phyloP scores from a whole-genome alignment of 92 coral and sea anemone genomes.

The Porites rus region DNA sequence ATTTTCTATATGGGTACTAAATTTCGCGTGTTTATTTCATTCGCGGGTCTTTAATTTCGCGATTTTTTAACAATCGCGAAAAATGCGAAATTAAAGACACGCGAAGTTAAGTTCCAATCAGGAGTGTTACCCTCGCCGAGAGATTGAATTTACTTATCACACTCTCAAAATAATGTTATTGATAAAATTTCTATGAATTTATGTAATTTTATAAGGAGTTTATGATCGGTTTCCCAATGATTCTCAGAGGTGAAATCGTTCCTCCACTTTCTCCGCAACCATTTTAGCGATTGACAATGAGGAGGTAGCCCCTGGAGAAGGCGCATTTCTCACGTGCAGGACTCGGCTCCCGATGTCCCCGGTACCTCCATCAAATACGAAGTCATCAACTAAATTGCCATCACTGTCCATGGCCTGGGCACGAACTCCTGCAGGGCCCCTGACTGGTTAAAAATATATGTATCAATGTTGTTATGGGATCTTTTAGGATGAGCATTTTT shows the following conservation, averaged over 20 bases:
- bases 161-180: too few species aligned
- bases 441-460: slow-evolving; percentile 14
- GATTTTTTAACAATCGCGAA: too few species aligned
- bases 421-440: slow-evolving; percentile 96
- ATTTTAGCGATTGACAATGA: slow-evolving; percentile 33
- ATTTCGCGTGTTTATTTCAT: too few species aligned
- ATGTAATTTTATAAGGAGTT: neutral
- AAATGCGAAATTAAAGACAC: too few species aligned
- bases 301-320: slow-evolving; percentile 71
- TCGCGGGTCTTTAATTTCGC: too few species aligned
- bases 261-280: slow-evolving; percentile 84
- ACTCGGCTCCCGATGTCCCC: slow-evolving; percentile 48
- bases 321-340: slow-evolving; percentile 95
- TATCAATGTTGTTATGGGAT: too few species aligned
- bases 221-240: neutral
- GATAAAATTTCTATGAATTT: neutral
- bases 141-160: too few species aligned
- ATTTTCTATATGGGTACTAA: too few species aligned
- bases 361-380: slow-evolving; percentile 2
- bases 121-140: too few species aligned
- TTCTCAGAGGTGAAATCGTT: slow-evolving; percentile 68
- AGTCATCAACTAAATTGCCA: slow-evolving; percentile 77
- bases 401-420: slow-evolving; percentile 98
- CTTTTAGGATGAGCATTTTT: too few species aligned
- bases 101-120: too few species aligned